A percentile compares a stretch with the other conserved stretches of the same genome.
phyloP scores from a whole-genome alignment of 2,113 vertebrate species.

The Gopherus flavomarginatus region DNA sequence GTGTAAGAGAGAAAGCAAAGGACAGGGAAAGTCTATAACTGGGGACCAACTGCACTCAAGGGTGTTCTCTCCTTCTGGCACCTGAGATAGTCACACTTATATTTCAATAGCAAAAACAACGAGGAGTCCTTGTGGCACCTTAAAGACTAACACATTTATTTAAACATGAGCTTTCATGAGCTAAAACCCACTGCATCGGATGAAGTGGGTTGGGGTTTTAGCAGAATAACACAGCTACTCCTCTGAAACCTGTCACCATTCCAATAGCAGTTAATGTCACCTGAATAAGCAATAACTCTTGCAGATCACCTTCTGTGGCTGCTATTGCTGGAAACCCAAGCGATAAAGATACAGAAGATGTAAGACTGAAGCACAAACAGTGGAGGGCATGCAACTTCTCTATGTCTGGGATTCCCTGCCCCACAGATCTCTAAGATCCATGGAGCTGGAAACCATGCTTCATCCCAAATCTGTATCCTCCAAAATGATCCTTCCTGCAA shows the following conservation, averaged over 20 bases:
- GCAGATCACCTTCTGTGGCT: background rate
- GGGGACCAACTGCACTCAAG: background rate
- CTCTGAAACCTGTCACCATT: background rate
- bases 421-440: background rate
- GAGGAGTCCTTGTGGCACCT: no score
- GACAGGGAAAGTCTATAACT: background rate
- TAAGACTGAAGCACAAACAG: background rate
- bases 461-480: background rate
- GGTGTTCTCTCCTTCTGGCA: background rate
- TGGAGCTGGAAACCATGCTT: background rate
- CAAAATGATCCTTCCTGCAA: background rate
- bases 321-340: background rate
- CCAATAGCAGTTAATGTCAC: background rate
- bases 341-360: background rate
- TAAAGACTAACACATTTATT: no score
- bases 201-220: no score
- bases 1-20: background rate
- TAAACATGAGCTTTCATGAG: no score
- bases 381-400: background rate
- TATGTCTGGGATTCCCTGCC: background rate
- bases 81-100: background rate
- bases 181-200: no score
- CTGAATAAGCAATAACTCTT: background rate
- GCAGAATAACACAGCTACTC: no score
- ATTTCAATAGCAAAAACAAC: background rate